These are phyloP conservation scores for Dione juno DNA, from an alignment of 2,888 invertebrate genomes.

Conservation along the genomic window DNA sequence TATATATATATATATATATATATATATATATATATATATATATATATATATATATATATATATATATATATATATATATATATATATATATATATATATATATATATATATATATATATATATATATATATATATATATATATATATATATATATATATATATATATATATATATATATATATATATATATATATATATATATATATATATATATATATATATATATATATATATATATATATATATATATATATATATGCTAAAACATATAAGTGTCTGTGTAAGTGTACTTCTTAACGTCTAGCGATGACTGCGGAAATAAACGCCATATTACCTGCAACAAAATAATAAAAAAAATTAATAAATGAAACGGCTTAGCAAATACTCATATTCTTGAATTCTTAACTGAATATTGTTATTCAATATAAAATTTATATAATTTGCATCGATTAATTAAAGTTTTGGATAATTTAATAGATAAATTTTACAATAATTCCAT, in stretches of 20 bases:
- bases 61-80: not conserved
- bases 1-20: not conserved
- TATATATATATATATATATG: not conserved
- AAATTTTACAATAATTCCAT: too few species aligned
- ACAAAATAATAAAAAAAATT: not conserved
- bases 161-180: not conserved
- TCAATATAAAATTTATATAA: too few species aligned
- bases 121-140: not conserved
- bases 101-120: not conserved
- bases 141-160: not conserved
- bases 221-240: not conserved
- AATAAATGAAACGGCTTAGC: too few species aligned
- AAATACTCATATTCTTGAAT: too few species aligned
- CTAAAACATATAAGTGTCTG: not conserved
- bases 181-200: not conserved
- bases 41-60: not conserved
- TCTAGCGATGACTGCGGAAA: slow-evolving; percentile 31
- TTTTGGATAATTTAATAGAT: too few species aligned
- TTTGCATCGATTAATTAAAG: too few species aligned
- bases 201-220: not conserved
- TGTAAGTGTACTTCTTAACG: slow-evolving; percentile 49
- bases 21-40: not conserved
- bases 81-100: not conserved
- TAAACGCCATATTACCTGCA: not conserved
- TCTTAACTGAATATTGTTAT: too few species aligned